Percentiles rank a stretch among this genome's conserved stretches.
These are phyloP conservation scores for Lordiphosa fenestrarum DNA, from an alignment of 2,888 invertebrate genomes.

Conservation along the genomic window DNA sequence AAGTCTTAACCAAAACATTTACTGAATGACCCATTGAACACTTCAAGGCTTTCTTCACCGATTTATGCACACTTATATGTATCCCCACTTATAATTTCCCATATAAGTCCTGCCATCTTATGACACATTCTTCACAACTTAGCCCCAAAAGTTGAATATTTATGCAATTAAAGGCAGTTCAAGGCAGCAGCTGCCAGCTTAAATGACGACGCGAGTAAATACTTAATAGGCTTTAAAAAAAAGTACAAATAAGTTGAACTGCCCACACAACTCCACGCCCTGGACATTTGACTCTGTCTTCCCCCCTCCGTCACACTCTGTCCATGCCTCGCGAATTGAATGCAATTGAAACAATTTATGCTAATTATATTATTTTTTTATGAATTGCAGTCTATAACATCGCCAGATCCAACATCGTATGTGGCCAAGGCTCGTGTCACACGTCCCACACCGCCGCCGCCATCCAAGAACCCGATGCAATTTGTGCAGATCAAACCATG, in stretches of 20 bases:
- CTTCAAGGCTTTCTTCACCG: no score
- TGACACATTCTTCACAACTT: slow-evolving; percentile 1
- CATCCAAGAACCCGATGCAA: slow-evolving; percentile 92
- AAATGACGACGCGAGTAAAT: slow-evolving; percentile 31
- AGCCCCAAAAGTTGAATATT: slow-evolving; percentile 21
- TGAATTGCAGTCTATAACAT: slow-evolving; percentile 78
- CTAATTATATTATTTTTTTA: slow-evolving; percentile 57
- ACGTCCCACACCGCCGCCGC: slow-evolving; percentile 89
- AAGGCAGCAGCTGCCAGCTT: slow-evolving; percentile 54
- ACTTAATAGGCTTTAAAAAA: slow-evolving; percentile 53
- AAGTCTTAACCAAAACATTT: no score
- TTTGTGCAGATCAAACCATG: slow-evolving; percentile 95
- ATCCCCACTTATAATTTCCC: slow-evolving; percentile 25
- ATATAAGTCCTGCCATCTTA: slow-evolving; percentile 47
- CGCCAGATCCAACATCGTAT: slow-evolving; percentile 80
- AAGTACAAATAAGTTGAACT: slow-evolving; percentile 23
- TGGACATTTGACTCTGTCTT: slow-evolving; percentile 18
- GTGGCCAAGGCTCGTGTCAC: slow-evolving; percentile 82
- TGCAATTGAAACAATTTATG: slow-evolving; percentile 45
- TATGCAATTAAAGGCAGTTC: slow-evolving; percentile 50
- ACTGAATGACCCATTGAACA: no score
- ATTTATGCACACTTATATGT: no score
- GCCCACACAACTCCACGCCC: slow-evolving; percentile 45
- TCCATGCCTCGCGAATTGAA: slow-evolving; percentile 31
- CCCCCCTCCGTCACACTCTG: neutral